These are phyloP conservation scores for Mus minutoides DNA, from an alignment of 2,797 vertebrate genomes.

Conservation along the genomic window DNA sequence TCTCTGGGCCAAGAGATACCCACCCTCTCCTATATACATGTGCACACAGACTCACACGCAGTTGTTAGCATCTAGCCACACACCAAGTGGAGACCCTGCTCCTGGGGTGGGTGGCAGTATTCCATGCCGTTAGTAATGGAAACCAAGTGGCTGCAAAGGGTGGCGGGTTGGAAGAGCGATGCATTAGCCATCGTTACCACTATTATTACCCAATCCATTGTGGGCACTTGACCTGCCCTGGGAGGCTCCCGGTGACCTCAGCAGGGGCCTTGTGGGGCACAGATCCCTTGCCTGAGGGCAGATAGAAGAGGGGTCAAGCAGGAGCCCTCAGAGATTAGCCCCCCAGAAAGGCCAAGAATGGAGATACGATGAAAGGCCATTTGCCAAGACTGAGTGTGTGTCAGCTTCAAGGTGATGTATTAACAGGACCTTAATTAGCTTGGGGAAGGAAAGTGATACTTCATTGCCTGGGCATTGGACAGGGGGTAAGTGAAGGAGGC, in stretches of 20 bases:
- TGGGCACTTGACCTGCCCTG: conserved; percentile 68
- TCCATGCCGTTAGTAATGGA: background rate
- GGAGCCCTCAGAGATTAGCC: conserved; percentile 60
- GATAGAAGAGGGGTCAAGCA: conserved; percentile 58
- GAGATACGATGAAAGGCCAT: conserved; percentile 64
- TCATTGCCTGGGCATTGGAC: conserved; percentile 45
- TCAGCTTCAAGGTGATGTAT: conserved; percentile 74
- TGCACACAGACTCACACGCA: background rate
- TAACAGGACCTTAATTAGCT: conserved; percentile 77
- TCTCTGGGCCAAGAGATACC: background rate
- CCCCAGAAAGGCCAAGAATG: background rate
- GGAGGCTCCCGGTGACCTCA: conserved; percentile 36
- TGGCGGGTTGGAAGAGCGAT: background rate
- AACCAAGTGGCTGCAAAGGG: conserved; percentile 4
- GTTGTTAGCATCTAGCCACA: background rate
- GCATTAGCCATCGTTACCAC: conserved; percentile 35
- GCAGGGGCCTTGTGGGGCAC: conserved; percentile 33
- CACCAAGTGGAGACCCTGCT: background rate
- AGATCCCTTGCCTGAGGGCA: conserved; percentile 10
- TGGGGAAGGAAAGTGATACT: conserved; percentile 31
- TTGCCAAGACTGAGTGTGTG: conserved; percentile 69
- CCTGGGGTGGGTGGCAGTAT: background rate
- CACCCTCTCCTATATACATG: background rate
- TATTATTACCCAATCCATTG: conserved; percentile 73
- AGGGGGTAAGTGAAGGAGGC: conserved; percentile 13